A percentile compares a stretch with the other conserved stretches of the same genome.
Evolutionary conservation across 35 echinoderm and acorn worm genomes (phyloP).

Genomic region (Diadema setosum): DNA sequence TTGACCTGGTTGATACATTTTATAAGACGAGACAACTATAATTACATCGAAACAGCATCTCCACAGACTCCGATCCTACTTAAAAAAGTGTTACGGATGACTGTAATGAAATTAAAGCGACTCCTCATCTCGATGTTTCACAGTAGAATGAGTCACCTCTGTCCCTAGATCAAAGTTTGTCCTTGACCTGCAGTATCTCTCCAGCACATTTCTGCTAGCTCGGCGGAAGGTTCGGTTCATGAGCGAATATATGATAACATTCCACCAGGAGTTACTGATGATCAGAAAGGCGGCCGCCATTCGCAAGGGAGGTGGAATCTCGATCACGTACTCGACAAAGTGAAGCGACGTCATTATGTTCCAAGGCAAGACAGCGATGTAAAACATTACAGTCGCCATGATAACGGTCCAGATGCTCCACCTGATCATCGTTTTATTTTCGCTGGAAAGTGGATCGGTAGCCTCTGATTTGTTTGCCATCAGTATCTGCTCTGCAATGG

Average conservation of each 20-base stretch:
- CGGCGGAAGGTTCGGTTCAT: background rate
- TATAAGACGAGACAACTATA: too few relatives aligned
- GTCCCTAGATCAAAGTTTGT: too few relatives aligned
- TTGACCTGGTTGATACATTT: too few relatives aligned
- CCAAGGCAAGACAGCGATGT: slow-evolving; percentile 1
- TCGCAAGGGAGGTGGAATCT: background rate
- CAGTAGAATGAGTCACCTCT: too few relatives aligned
- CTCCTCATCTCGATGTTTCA: too few relatives aligned
- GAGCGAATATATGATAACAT: background rate
- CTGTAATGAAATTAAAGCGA: too few relatives aligned
- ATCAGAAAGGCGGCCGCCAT: background rate
- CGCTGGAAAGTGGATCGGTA: background rate
- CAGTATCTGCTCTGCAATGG: background rate
- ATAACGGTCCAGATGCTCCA: slow-evolving; percentile 1
- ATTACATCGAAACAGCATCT: too few relatives aligned
- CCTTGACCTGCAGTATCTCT: too few relatives aligned
- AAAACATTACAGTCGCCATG: background rate
- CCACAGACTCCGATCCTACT: too few relatives aligned
- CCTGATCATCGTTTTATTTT: background rate
- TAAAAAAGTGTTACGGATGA: too few relatives aligned
- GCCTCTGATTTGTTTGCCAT: background rate
- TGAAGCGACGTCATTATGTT: background rate
- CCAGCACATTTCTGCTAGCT: too few relatives aligned
- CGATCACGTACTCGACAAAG: background rate
- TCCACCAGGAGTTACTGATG: slow-evolving; percentile 4